A percentile compares a stretch with the other conserved stretches of the same genome.
These are phyloP conservation scores for Drosophila tripunctata DNA, from an alignment of 2,888 invertebrate genomes.

Conservation along the genomic window DNA sequence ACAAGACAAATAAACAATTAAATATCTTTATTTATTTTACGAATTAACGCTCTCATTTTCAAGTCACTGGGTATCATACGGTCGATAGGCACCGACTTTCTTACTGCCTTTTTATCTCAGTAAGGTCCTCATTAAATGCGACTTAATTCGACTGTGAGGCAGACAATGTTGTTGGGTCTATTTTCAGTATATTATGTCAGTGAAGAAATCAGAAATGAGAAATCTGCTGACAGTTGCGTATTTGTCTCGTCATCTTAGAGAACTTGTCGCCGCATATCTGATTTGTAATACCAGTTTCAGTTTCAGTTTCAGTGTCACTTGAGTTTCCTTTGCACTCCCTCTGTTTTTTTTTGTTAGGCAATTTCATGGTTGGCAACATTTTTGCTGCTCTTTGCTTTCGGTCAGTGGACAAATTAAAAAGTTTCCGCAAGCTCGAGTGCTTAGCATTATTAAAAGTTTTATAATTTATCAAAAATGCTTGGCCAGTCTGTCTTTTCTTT, in stretches of 20 bases:
- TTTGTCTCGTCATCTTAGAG: conserved; percentile 4
- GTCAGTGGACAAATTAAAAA: conserved; percentile 69
- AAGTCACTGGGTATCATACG: too few species aligned
- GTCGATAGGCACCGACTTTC: too few species aligned
- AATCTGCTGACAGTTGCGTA: conserved; percentile 71
- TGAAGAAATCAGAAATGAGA: conserved; percentile 39
- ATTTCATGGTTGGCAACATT: conserved; percentile 75
- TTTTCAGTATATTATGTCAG: conserved; percentile 58
- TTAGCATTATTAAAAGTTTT: conserved; percentile 75
- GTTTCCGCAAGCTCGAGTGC: conserved; percentile 54
- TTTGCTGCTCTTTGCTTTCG: conserved; percentile 49
- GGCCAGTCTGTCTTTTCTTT: conserved; percentile 3
- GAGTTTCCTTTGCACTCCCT: neutral
- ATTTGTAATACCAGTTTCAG: conserved; percentile 26
- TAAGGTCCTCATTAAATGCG: conserved; percentile 67
- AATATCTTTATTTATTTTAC: too few species aligned
- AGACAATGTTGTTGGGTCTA: conserved; percentile 11
- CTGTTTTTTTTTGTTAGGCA: conserved; percentile 39
- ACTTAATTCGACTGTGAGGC: conserved; percentile 51
- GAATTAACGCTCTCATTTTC: too few species aligned
- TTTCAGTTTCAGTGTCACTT: too few species aligned
- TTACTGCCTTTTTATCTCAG: neutral
- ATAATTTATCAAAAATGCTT: conserved; percentile 72
- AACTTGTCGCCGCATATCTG: conserved; percentile 5
- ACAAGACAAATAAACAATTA: too few species aligned